Evolutionary conservation across 2,888 invertebrate genomes (phyloP).

Genomic region (Phymatocera aterrima): DNA sequence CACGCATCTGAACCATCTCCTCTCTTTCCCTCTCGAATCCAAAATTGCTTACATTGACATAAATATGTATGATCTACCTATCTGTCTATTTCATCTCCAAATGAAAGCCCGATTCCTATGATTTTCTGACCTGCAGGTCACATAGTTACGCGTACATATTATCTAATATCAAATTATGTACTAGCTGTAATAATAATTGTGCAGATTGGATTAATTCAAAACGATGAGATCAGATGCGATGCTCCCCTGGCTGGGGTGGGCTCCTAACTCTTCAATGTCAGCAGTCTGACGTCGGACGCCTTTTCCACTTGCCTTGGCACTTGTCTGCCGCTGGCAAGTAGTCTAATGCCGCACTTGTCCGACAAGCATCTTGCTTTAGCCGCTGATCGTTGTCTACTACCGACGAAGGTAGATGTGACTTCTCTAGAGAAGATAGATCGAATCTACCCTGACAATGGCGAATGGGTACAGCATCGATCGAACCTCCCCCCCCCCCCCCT

Average conservation of each 20-base stretch:
- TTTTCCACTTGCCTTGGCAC: conserved; percentile 14
- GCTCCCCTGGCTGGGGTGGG: too few relatives aligned
- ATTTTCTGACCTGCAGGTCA: too few relatives aligned
- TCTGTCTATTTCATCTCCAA: background rate
- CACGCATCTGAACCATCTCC: background rate
- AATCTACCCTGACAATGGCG: conserved; percentile 6
- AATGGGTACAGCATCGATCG: conserved; percentile 21
- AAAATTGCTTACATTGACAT: background rate
- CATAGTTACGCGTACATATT: too few relatives aligned
- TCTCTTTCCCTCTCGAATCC: background rate
- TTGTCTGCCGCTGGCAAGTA: conserved; percentile 16
- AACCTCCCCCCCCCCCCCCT: background rate
- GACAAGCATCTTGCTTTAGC: conserved; percentile 29
- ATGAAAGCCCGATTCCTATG: too few relatives aligned
- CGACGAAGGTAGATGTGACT: background rate
- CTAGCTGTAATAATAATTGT: too few relatives aligned
- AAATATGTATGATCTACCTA: background rate
- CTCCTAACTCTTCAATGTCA: background rate
- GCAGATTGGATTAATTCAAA: too few relatives aligned
- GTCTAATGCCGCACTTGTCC: conserved; percentile 34
- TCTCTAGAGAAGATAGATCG: conserved; percentile 21
- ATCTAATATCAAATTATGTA: too few relatives aligned
- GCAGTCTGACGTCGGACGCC: background rate
- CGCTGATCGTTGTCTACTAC: conserved; percentile 28
- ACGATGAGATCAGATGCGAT: background rate